Base-by-base conservation (phyloP, 2,113 vertebrate species). In the Vireo altiloquus region DNA sequence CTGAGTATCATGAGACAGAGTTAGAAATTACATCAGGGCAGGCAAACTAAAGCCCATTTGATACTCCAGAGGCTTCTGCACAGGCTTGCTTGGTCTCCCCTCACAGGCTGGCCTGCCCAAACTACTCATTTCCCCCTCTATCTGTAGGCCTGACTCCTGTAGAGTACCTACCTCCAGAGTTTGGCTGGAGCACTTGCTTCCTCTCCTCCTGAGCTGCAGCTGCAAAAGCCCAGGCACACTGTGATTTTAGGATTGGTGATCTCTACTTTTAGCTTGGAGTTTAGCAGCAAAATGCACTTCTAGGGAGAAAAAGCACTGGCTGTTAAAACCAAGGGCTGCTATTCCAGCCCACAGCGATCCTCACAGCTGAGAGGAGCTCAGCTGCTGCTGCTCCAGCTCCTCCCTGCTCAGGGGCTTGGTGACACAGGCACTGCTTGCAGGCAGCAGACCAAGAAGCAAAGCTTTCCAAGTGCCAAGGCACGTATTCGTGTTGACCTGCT, bases 401-500 rank as follows among this genome's bases (percentile, higher is more conserved):
- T 50, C 60, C 44, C 39, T 57, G 30, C 75, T 19, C 33, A 11
- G 56, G 24, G 15, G 10, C 44, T 27, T 7, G 0, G 27, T 0
- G 4, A 15, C 18, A 16, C 0, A 1, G 25, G 25, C 39, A 63
- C 24, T 57, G 53, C 47, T 53, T 27, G 7, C 18, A 4, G 69
- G 17, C 27, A 9, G 0, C 1, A 27, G 44, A 8, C 1, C 0
- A 1, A 52, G 69, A 52, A 60, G n/a, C 15, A 42, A 78, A 71
- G 39, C 57, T 83, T 49, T 42, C 21, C 25, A 31, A 53, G 25
- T 0, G 1, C 39, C 39, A n/a, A 31, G 40, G n/a, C 23, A 40
- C 0, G 0, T 5, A 4, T 40, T 53, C 0, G 0, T 53, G 47
- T 7, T 44, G 47, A 71, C 47, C 46, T n/a, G 39, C 85, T 66